Evolutionary conservation across 2,113 vertebrate genomes (phyloP).

Genomic region (Eulemur macaco): DNA sequence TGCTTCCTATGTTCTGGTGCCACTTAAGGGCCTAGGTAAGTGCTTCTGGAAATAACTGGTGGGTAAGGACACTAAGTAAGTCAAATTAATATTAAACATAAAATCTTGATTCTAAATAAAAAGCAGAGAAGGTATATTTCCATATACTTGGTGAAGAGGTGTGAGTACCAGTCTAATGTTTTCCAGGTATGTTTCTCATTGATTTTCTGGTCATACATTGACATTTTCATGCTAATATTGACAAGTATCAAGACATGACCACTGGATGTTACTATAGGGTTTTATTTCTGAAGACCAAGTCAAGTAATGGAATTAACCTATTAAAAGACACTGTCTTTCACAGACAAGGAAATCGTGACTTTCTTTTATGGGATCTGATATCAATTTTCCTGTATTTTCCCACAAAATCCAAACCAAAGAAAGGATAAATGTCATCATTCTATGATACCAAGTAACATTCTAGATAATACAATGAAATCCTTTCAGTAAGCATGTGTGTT

Average conservation of each 20-base stretch:
- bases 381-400: not conserved
- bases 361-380: not conserved
- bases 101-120: conserved; percentile 10
- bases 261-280: not conserved
- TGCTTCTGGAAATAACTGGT: not conserved
- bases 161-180: not conserved
- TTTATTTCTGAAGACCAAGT: not conserved
- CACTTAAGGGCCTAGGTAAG: not conserved
- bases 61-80: not conserved
- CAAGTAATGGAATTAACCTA: not conserved
- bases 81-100: not conserved
- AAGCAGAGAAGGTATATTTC: not conserved
- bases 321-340: not conserved
- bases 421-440: not conserved
- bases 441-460: not conserved
- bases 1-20: not conserved
- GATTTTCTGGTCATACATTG: not conserved
- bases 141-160: not conserved
- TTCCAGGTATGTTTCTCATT: not conserved
- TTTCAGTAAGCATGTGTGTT: not conserved
- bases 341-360: not conserved
- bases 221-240: not conserved
- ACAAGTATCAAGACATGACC: not conserved
- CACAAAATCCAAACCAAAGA: not conserved
- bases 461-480: not conserved